These are phyloP conservation scores for Euproctis similis DNA, from an alignment of 2,888 invertebrate species.

Conservation along the genomic window DNA sequence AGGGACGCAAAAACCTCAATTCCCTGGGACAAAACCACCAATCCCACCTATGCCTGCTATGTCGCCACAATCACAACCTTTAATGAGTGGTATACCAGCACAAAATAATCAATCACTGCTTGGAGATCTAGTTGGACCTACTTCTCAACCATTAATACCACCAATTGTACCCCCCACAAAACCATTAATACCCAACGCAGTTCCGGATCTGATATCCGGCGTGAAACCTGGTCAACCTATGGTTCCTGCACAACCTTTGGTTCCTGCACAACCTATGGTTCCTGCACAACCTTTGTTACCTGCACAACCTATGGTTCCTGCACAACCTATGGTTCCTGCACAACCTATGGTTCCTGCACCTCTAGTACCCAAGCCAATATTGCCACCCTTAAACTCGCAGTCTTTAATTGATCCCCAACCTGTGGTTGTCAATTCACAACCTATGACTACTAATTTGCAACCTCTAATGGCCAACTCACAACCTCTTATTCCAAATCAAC, in stretches of 20 bases:
- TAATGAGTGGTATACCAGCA: constrained; percentile 10
- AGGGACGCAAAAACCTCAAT: constrained; percentile 38
- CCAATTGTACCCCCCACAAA: constrained; percentile 30
- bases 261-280: constrained; percentile 31
- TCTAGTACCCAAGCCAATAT: constrained; percentile 14
- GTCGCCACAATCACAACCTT: constrained; percentile 15
- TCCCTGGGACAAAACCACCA: constrained; percentile 53
- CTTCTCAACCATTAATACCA: constrained; percentile 15
- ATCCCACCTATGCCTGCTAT: constrained; percentile 53
- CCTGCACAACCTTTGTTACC: constrained; percentile 8
- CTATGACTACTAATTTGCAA: no score
- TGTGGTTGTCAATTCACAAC: no score
- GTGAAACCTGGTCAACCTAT: constrained; percentile 32
- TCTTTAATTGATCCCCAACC: constrained; percentile 2
- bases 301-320: constrained; percentile 19
- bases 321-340: constrained; percentile 8
- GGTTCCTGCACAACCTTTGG: constrained; percentile 18
- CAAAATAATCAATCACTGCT: constrained; percentile 18
- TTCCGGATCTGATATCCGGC: constrained; percentile 58
- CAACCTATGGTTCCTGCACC: constrained; percentile 41
- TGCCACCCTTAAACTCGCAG: no score
- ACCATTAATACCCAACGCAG: constrained; percentile 28
- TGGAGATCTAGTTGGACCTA: constrained; percentile 13
- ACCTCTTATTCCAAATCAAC: constrained; percentile 16
- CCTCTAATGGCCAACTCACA: constrained; percentile 3